These are phyloP conservation scores for Scatophagus argus DNA, from an alignment of 2,113 vertebrate genomes.

Conservation along the genomic window DNA sequence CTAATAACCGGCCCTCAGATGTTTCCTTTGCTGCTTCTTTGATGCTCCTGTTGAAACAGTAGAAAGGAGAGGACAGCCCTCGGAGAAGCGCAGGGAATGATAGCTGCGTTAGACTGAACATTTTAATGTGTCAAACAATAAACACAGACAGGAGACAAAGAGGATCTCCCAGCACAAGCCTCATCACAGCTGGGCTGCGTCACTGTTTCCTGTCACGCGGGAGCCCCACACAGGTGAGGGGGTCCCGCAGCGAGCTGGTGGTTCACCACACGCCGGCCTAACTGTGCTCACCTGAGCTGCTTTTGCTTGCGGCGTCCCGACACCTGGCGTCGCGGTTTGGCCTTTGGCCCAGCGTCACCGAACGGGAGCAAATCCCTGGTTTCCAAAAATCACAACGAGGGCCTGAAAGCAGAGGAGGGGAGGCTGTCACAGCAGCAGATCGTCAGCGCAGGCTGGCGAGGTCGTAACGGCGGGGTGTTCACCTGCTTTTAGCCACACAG, in stretches of 20 bases:
- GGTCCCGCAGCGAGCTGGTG: too few relatives aligned
- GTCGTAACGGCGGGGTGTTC: background rate
- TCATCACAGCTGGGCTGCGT: background rate
- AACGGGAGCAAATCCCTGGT: background rate
- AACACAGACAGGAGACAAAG: background rate
- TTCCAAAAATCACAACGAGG: background rate
- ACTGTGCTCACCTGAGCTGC: too few relatives aligned
- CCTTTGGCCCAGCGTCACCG: background rate
- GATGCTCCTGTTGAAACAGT: constrained; percentile 10
- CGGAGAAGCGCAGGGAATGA: background rate
- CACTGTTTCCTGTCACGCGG: background rate
- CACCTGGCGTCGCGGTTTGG: too few relatives aligned
- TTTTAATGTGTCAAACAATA: background rate
- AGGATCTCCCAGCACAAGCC: background rate
- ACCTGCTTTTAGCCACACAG: background rate
- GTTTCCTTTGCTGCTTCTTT: background rate
- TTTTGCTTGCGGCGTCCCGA: too few relatives aligned
- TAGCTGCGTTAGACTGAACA: background rate
- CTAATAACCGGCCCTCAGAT: constrained; percentile 29
- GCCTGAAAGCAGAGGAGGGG: background rate
- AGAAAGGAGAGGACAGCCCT: background rate
- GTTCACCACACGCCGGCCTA: too few relatives aligned
- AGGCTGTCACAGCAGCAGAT: background rate
- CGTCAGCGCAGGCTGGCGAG: too few relatives aligned
- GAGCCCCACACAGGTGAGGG: too few relatives aligned